phyloP scores from a whole-genome alignment of 1,140 invertebrate species.

The Drosophila truncata region DNA sequence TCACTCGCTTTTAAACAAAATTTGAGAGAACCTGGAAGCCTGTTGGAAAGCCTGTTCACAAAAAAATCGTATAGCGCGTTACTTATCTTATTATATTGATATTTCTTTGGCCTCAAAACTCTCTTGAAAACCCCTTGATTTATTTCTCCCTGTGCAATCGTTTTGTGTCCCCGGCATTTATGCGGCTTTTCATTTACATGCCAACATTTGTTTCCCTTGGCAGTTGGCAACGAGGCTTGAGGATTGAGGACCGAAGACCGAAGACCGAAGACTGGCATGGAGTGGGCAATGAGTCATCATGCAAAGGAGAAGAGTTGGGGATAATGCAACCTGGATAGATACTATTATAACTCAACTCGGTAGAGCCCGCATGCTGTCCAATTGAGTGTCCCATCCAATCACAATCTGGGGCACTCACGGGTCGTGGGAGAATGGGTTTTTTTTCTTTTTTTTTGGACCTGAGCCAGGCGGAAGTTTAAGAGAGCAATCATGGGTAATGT shows the following conservation, averaged over 20 bases:
- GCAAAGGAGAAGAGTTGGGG: constrained; percentile 7
- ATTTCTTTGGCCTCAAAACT: not conserved
- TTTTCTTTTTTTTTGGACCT: constrained; percentile 14
- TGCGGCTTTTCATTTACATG: constrained; percentile 82
- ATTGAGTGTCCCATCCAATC: constrained; percentile 37
- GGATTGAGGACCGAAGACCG: constrained; percentile 8
- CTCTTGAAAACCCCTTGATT: not conserved
- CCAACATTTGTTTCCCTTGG: constrained; percentile 66
- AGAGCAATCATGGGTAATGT: constrained; percentile 62
- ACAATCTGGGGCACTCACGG: constrained; percentile 62
- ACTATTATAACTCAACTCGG: constrained; percentile 2
- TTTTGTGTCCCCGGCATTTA: constrained; percentile 64
- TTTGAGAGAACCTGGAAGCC: no score
- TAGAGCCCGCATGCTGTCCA: constrained; percentile 50
- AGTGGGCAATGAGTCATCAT: constrained; percentile 37
- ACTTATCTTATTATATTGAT: no score
- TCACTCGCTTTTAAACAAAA: no score
- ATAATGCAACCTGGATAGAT: constrained; percentile 31
- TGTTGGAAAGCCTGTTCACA: no score
- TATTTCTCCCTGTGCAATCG: constrained; percentile 44
- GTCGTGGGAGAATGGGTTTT: constrained; percentile 38
- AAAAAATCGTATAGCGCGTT: no score
- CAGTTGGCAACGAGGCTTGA: constrained; percentile 31
- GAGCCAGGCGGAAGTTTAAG: constrained; percentile 59
- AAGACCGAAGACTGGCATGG: constrained; percentile 9